Base-by-base conservation (phyloP, 1,140 invertebrate genomes). In the Heterodera carotae region DNA sequence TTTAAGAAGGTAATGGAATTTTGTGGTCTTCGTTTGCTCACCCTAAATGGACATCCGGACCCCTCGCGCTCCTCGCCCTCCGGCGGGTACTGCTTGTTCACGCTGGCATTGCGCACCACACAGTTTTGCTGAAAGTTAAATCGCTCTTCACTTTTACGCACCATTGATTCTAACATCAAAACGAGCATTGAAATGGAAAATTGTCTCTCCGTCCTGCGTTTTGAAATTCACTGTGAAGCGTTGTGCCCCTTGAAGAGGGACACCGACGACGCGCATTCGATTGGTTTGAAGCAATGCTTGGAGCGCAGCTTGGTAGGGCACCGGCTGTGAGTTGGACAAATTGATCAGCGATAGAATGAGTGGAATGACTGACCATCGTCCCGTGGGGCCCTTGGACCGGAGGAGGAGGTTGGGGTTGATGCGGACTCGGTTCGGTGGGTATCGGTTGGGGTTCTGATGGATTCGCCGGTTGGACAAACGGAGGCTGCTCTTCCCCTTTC, bases 181-280 rank as follows among this genome's bases (percentile, higher is more conserved):
- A 27, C 76, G 68, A 3, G 76, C 33, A 6, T 77, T 77, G n/a
- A 77, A 77, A 22, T 77, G 69, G 69, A 77, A 77, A 1, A 77
- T 43, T 25, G 68, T 69, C 62, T 77, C 70, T 6, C 76, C 76
- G 31, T 59, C 56, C 1, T 59, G 22, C 2, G 53, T 48, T 25
- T 69, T 68, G 43, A 39, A 73, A 39, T 68, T 69, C n/a, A 77
- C 76, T 48, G 66, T 68, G 56, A 77, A 77, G 25, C 66, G 74
- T 64, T 62, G 48, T 33, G 76, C 68, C 3, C 69, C 69, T 15
- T 15, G 25, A 6, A 27, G 66, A 15, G 76, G 76, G 15, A 15
- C 76, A 27, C 48, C 31, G 29, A 74, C 68, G n/a, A 75, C 67
- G 29, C 73, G 62, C 53, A 77, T 68, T 60, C 76, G 69, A 18